A percentile compares a stretch with the other conserved stretches of the same genome.
Conservation (phyloP, 2,113 vertebrate species). For the Lasiurus cinereus region DNA sequence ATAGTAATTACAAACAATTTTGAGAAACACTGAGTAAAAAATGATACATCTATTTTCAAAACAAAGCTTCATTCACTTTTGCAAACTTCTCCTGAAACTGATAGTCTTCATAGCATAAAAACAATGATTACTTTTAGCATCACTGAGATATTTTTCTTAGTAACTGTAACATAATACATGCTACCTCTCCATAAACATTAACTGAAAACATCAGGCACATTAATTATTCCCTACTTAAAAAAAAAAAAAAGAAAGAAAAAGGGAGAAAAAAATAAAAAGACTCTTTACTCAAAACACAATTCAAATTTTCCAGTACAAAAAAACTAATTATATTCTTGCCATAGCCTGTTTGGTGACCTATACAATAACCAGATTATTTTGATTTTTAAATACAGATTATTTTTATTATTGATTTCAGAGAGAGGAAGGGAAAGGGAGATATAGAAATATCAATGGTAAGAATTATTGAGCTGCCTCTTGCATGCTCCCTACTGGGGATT, state of each 20-base stretch:
- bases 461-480: too few relatives aligned
- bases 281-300: constrained; percentile 20
- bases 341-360: constrained; percentile 3
- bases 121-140: constrained; percentile 54
- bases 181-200: neutral
- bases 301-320: neutral
- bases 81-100: constrained; percentile 49
- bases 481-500: too few relatives aligned
- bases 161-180: neutral
- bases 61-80: constrained; percentile 30
- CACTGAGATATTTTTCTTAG: constrained; percentile 47
- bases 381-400: constrained; percentile 23
- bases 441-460: too few relatives aligned
- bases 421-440: too few relatives aligned
- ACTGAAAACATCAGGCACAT: neutral
- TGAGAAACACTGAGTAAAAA: constrained; percentile 37
- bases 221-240: neutral
- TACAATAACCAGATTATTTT: neutral
- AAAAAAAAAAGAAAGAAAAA: too few relatives aligned
- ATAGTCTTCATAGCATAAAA: neutral
- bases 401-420: neutral
- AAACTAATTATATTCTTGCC: constrained; percentile 18
- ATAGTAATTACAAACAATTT: neutral
- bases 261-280: too few relatives aligned
- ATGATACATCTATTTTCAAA: constrained; percentile 2